Evolutionary conservation across 2,888 invertebrate genomes (phyloP), one percentile per base, ranked within the genome.

Genomic region (Malachius bipustulatus): DNA sequence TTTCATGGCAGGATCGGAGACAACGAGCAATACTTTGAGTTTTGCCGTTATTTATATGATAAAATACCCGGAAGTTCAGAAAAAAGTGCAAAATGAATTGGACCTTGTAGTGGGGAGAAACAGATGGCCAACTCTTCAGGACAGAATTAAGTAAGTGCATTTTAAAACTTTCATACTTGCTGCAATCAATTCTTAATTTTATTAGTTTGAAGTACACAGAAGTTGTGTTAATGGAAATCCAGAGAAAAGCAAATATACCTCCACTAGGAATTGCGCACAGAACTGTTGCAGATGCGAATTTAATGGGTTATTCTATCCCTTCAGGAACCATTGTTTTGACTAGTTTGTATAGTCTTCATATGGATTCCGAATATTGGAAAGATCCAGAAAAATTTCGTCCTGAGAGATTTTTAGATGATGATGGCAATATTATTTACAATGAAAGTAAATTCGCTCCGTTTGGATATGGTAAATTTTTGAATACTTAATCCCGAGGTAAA

Each of bases 1-100:
- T 36, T 70, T 81, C 14, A 70, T 79, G 61, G 80, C 77, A 4
- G 80, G 80, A 1, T 69, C 74, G 32, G 78, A 81, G 56, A 81
- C 80, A 0, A 78, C 77, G 1, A 72, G 71, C 42, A 77, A 75
- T 49, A 73, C 76, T 0, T 59, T 75, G 6, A 67, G 70, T 1
- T 75, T 72, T 48, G 65, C 71, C 36, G 57, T 79, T 2, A 60
- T 77, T 2, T 68, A 73, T 43, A 60, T 79, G 41, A 62, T 74
- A 1, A 56, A 69, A 29, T 63, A 76, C 49, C 66, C 70, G 1
- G 62, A 71, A 1, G 65, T 77, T 24, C 73, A 76, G 46, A 58
- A 54, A 24, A 63, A 64, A 38, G 56, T 79, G 8, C 75, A 75
- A 26, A 47, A 58, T 2, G 78, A 80, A 56, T 60, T 81, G 30